Evolutionary conservation across 2,797 vertebrate genomes (phyloP).

Genomic region (Artibeus jamaicensis): DNA sequence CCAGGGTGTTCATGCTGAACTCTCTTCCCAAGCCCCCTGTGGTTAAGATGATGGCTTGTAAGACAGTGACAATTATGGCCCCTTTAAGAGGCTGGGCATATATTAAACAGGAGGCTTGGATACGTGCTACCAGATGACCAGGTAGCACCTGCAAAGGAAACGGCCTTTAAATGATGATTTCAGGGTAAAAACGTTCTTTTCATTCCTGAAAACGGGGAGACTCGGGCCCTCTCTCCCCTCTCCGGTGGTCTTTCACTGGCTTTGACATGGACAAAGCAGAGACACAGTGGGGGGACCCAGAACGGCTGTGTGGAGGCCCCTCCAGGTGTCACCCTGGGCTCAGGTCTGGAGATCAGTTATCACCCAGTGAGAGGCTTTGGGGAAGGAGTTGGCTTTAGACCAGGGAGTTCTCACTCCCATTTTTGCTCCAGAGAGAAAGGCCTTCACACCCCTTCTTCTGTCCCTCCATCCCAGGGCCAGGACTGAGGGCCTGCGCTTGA

Average conservation of each 20-base stretch:
- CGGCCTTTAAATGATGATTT: not conserved
- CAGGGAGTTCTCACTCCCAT: not conserved
- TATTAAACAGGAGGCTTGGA: constrained; percentile 45
- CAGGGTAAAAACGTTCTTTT: not conserved
- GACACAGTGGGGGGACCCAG: not conserved
- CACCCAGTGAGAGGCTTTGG: not conserved
- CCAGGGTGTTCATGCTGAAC: constrained; percentile 56
- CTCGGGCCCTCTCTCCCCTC: not conserved
- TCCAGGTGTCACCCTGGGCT: not conserved
- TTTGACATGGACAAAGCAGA: not conserved
- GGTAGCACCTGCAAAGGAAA: not conserved
- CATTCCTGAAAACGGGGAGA: not conserved
- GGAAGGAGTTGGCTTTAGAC: not conserved
- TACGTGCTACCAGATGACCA: not conserved
- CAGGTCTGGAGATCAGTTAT: not conserved
- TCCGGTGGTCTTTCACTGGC: not conserved
- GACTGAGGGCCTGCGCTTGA: not conserved
- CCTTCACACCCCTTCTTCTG: not conserved
- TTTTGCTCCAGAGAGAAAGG: not conserved
- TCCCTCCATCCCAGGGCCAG: not conserved
- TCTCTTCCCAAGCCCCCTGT: constrained; percentile 11
- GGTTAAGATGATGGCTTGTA: constrained; percentile 55
- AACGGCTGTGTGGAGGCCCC: not conserved
- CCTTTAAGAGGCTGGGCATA: constrained; percentile 1
- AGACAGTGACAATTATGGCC: constrained; percentile 56